A percentile compares a stretch with the other conserved stretches of the same genome.
phyloP scores from a whole-genome alignment of 1,140 invertebrate genomes.

The Drosophila ercepeae region DNA sequence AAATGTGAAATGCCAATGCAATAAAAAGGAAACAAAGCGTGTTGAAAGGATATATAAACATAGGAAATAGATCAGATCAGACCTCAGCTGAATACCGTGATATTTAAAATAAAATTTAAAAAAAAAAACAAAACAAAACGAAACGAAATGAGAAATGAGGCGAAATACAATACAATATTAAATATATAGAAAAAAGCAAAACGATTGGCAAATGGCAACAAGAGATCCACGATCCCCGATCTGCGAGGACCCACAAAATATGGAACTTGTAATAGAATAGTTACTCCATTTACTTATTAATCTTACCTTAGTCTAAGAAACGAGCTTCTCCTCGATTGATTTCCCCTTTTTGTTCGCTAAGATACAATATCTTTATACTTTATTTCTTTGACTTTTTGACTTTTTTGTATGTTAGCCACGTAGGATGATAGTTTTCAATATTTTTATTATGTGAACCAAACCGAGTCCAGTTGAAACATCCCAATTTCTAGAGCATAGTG shows the following conservation, averaged over 20 bases:
- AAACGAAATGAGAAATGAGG: slow-evolving; percentile 1
- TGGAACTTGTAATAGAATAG: slow-evolving; percentile 24
- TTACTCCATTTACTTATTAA: slow-evolving; percentile 26
- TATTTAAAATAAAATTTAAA: slow-evolving; percentile 75
- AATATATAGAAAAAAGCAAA: slow-evolving; percentile 18
- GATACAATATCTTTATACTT: background rate
- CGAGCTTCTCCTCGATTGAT: background rate
- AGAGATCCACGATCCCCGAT: slow-evolving; percentile 26
- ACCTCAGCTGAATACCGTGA: slow-evolving; percentile 83
- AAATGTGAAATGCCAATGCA: slow-evolving; percentile 39
- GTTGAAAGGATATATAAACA: slow-evolving; percentile 39
- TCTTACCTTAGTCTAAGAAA: slow-evolving; percentile 22
- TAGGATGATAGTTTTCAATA: slow-evolving; percentile 17
- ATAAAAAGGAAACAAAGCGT: slow-evolving; percentile 28
- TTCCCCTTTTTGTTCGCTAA: background rate
- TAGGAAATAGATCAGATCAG: slow-evolving; percentile 77
- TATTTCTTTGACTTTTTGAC: background rate
- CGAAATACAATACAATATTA: slow-evolving; percentile 42
- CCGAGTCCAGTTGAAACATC: slow-evolving; percentile 29
- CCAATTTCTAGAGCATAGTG: slow-evolving; percentile 11
- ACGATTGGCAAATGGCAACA: slow-evolving; percentile 3
- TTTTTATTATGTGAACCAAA: slow-evolving; percentile 23
- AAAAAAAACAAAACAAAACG: slow-evolving; percentile 14
- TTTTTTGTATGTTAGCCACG: slow-evolving; percentile 17
- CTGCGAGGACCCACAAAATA: slow-evolving; percentile 38